Percentiles rank a stretch among this genome's conserved stretches.
phyloP scores from a whole-genome alignment of 92 coral and sea anemone genomes.

The Epizoanthus stellaris region DNA sequence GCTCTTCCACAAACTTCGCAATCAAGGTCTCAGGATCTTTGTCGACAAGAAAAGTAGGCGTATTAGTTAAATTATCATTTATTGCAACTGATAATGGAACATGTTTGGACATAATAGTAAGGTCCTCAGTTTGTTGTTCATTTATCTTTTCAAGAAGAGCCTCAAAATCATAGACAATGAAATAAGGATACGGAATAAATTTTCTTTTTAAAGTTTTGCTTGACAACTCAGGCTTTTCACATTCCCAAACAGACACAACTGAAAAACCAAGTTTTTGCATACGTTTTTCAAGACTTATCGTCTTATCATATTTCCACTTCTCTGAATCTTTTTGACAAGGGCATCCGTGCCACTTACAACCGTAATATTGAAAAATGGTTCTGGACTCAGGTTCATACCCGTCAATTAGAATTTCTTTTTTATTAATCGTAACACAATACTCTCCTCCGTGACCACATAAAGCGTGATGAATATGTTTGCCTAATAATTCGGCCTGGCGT shows the following conservation, averaged over 20 bases:
- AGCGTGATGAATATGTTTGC: slow-evolving; percentile 29
- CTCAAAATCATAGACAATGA: not conserved
- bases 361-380: slow-evolving; percentile 18
- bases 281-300: not conserved
- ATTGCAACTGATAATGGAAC: not conserved
- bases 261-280: not conserved
- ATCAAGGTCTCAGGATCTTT: not conserved
- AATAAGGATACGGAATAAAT: not conserved
- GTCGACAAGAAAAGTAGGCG: not conserved
- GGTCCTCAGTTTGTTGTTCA: not conserved
- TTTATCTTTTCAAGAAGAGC: not conserved
- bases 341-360: not conserved
- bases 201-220: not conserved
- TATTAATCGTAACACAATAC: too few species aligned
- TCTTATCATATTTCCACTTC: not conserved
- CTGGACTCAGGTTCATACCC: not conserved
- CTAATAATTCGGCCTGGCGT: not conserved
- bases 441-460: slow-evolving; percentile 30
- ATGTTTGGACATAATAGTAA: not conserved
- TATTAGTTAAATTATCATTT: not conserved
- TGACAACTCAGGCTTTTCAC: not conserved
- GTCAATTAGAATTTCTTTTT: not conserved
- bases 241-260: not conserved
- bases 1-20: not conserved
- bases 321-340: not conserved